Evolutionary conservation across 2,888 invertebrate species (phyloP), one percentile per base, ranked within the genome.

Genomic region (Nephrotoma guestfalica): DNA sequence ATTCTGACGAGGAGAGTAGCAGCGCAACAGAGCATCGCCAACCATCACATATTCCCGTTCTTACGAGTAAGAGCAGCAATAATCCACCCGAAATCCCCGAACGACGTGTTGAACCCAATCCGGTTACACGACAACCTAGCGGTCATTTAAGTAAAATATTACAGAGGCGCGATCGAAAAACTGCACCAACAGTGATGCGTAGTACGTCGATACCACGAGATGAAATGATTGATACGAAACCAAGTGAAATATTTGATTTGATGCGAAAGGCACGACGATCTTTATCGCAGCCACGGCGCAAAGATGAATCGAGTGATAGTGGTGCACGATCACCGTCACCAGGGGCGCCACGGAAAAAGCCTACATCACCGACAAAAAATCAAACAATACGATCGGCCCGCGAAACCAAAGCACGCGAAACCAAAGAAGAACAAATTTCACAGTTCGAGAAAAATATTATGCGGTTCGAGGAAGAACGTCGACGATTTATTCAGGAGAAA

Each of bases 401-500:
- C 18, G 83, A 18, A 7, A 86, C 43, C 4, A 86, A 88, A 4
- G 89, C 4, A 6, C 83, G 9, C 18, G 83, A 15, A 7, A 86
- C 43, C 4, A 86, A 88, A 4, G 89, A 88, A 0, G 88, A 89
- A 42, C 89, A 85, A 9, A 88, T 90, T 0, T 90, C 89, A 13
- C 89, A 91, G 0, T 88, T 91, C 43, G 91, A 91, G 86, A 89
- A 89, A 87, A 92, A 92, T 86, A 87, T 92, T 45, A 89, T 88
- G 30, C 89, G 90, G 4, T 92, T 92, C 85, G 92, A 92, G 88
- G 90, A 90, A 30, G 92, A 92, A 84, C 90, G 91, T 4, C 88
- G 90, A 5, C 90, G 90, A 3, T 92, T 92, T 86, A 93, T 93
- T 89, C 91, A 90, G 4, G 91, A 91, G 86, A 91, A 91, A 87